Conservation (phyloP, 1,140 invertebrate species). For the Drepana arcuata region DNA sequence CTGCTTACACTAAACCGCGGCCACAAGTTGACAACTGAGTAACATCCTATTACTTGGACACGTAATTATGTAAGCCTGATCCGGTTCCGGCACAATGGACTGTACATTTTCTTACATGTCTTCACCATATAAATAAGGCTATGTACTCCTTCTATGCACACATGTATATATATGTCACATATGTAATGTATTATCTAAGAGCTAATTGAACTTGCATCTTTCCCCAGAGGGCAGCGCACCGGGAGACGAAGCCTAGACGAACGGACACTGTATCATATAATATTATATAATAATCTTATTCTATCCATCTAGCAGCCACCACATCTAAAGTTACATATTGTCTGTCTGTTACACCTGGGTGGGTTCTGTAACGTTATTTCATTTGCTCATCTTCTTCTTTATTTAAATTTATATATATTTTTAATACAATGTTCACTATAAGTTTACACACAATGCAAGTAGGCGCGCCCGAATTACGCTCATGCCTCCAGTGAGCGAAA, state of each 20-base stretch:
- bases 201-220: conserved; percentile 1
- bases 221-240: conserved; percentile 32
- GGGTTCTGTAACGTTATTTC: neutral
- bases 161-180: neutral
- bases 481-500: too few species aligned
- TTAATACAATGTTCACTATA: neutral
- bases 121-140: neutral
- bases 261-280: conserved; percentile 14
- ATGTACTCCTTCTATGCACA: neutral
- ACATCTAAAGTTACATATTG: conserved; percentile 24
- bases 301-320: conserved; percentile 20
- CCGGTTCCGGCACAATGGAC: too few species aligned
- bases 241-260: conserved; percentile 46
- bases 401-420: neutral
- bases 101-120: neutral
- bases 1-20: neutral
- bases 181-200: neutral
- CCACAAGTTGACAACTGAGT: neutral
- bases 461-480: too few species aligned
- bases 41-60: neutral
- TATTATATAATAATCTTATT: conserved; percentile 4
- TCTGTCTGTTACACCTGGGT: conserved; percentile 5
- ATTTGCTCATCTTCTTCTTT: neutral
- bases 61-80: too few species aligned
- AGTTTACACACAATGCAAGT: too few species aligned